These are phyloP conservation scores for Spermophilus dauricus DNA, from an alignment of 2,113 vertebrate species.

Conservation along the genomic window DNA sequence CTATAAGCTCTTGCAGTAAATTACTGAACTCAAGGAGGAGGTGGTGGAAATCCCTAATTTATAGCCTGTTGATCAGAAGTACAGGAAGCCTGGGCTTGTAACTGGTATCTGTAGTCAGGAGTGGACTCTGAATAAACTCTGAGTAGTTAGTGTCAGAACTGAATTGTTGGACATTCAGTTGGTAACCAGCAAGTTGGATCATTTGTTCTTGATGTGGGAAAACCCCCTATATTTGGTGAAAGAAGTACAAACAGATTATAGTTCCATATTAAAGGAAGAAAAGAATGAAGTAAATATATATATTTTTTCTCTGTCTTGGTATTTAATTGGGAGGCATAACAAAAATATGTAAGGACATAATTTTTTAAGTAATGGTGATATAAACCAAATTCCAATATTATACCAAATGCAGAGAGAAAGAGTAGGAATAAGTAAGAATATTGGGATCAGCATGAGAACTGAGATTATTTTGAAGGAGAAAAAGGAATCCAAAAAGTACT, in stretches of 20 bases:
- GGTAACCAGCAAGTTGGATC: neutral
- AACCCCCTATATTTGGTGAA: neutral
- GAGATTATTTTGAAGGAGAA: neutral
- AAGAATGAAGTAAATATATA: neutral
- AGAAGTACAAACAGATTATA: neutral
- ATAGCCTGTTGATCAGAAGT: neutral
- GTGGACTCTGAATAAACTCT: neutral
- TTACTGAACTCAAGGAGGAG: neutral
- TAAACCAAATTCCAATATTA: neutral
- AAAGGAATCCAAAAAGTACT: neutral
- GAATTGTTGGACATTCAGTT: neutral
- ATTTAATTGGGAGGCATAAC: constrained; percentile 36
- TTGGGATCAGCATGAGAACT: neutral
- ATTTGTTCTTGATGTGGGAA: neutral
- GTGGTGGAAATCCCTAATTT: neutral
- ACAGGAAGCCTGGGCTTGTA: neutral
- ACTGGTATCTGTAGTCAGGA: neutral
- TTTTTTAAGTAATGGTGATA: no score
- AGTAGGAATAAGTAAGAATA: constrained; percentile 18
- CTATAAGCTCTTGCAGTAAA: neutral
- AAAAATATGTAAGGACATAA: constrained; percentile 25
- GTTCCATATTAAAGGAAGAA: neutral
- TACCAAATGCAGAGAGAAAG: constrained; percentile 43
- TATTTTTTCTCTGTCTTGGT: neutral
- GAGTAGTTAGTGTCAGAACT: neutral